These are phyloP conservation scores for Bombus fervidus DNA, from an alignment of 1,140 invertebrate species.

Conservation along the genomic window DNA sequence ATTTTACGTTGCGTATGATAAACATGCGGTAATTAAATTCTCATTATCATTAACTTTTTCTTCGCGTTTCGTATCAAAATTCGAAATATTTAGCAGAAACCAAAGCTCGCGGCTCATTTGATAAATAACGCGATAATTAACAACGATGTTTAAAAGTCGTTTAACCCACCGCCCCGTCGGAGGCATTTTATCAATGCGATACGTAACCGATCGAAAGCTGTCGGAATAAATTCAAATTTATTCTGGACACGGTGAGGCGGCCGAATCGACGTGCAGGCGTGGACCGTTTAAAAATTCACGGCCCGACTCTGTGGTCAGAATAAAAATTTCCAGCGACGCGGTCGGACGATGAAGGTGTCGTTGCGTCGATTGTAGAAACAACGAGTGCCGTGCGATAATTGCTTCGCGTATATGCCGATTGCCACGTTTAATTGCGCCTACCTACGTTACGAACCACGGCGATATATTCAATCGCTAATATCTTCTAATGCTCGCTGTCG, in stretches of 20 bases:
- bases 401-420: too few species aligned
- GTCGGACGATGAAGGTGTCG: not conserved
- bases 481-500: too few species aligned
- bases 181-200: not conserved
- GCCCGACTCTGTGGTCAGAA: not conserved
- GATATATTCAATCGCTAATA: too few species aligned
- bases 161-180: not conserved
- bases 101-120: not conserved
- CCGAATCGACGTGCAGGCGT: not conserved
- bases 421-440: too few species aligned
- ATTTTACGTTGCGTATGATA: not conserved
- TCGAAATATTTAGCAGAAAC: not conserved
- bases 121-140: not conserved
- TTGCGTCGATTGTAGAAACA: slow-evolving; percentile 18
- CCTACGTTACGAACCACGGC: too few species aligned
- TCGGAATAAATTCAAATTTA: slow-evolving; percentile 18
- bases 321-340: slow-evolving; percentile 1
- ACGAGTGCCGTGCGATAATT: slow-evolving; percentile 55
- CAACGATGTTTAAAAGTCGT: not conserved
- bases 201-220: not conserved
- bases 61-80: too few species aligned
- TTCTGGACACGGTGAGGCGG: not conserved
- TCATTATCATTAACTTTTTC: not conserved
- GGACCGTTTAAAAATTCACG: slow-evolving; percentile 25
- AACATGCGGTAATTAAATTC: not conserved